Evolutionary conservation across 2,888 invertebrate species (phyloP).

Genomic region (Temnothorax unifasciatus): DNA sequence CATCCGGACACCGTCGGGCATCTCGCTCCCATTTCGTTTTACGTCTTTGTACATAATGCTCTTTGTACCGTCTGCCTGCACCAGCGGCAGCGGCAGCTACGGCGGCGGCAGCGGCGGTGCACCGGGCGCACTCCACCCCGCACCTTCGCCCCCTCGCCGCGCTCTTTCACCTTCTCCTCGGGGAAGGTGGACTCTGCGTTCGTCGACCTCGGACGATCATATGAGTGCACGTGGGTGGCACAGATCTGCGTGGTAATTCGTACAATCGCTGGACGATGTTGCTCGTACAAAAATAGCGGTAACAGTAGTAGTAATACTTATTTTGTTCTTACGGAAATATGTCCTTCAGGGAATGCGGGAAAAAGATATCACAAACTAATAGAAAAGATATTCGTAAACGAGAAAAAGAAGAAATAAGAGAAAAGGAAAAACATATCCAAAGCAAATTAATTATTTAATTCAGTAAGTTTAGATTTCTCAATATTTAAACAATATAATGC

Average conservation of each 20-base stretch:
- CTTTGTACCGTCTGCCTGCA: slow-evolving; percentile 79
- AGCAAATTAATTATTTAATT: not conserved
- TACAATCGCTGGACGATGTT: slow-evolving; percentile 17
- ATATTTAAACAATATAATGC: not conserved
- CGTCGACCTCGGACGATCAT: slow-evolving; percentile 77
- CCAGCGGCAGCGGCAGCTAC: slow-evolving; percentile 59
- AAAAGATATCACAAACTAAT: not conserved
- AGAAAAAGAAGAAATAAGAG: not conserved
- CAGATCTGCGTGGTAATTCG: slow-evolving; percentile 63
- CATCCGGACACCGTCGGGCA: slow-evolving; percentile 78
- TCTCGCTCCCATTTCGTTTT: slow-evolving; percentile 83
- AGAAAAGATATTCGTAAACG: not conserved
- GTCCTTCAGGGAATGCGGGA: not conserved
- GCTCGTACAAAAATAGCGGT: not conserved
- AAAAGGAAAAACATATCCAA: not conserved
- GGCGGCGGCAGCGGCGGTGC: slow-evolving; percentile 34
- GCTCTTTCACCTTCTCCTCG: slow-evolving; percentile 52
- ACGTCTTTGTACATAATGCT: slow-evolving; percentile 83
- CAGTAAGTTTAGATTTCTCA: not conserved
- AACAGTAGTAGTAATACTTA: not conserved
- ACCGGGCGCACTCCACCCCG: slow-evolving; percentile 58
- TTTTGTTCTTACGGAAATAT: not conserved
- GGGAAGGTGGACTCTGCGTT: slow-evolving; percentile 74
- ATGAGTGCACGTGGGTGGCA: slow-evolving; percentile 76
- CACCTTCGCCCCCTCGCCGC: slow-evolving; percentile 39